These are phyloP conservation scores for Equus quagga DNA, from an alignment of 2,113 vertebrate species.

Conservation along the genomic window DNA sequence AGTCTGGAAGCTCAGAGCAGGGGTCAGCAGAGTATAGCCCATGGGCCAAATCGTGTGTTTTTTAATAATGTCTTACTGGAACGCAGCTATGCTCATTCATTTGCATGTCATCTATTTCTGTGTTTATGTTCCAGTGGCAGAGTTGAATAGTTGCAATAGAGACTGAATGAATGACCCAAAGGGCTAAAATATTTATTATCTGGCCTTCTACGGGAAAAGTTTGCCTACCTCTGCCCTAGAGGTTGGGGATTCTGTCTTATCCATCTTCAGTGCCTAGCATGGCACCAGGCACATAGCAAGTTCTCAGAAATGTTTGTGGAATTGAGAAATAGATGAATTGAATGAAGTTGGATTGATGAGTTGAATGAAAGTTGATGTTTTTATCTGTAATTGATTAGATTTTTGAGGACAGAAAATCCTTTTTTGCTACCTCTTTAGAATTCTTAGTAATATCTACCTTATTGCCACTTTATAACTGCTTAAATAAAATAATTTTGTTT, in stretches of 20 bases:
- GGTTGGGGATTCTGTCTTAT: background rate
- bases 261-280: background rate
- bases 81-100: background rate
- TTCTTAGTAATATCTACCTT: background rate
- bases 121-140: background rate
- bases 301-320: background rate
- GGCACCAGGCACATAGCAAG: background rate
- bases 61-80: background rate
- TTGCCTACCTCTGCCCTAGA: background rate
- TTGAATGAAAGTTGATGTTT: background rate
- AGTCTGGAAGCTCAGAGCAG: conserved; percentile 1
- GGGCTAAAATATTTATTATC: background rate
- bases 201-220: background rate
- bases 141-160: background rate
- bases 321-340: background rate
- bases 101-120: background rate
- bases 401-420: background rate
- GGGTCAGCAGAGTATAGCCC: background rate
- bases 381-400: background rate
- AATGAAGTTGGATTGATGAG: background rate
- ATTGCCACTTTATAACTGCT: background rate
- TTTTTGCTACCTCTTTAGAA: background rate
- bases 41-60: background rate
- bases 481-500: background rate
- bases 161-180: background rate